A percentile compares a stretch with the other conserved stretches of the same genome.
These are phyloP conservation scores for Platycheirus rosarum DNA, from an alignment of 2,888 invertebrate genomes.

Conservation along the genomic window DNA sequence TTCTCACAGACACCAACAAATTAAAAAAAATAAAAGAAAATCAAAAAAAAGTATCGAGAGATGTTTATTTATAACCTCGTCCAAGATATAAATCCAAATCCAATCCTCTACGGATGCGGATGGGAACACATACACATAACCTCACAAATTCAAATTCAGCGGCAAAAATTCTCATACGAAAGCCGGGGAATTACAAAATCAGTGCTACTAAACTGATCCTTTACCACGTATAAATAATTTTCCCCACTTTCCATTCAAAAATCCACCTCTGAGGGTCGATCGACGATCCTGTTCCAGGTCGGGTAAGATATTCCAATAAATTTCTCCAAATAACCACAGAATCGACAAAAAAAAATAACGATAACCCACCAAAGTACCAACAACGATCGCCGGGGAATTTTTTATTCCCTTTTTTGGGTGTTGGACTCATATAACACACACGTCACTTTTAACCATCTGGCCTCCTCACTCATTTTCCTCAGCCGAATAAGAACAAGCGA, in stretches of 20 bases:
- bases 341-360: conserved; percentile 51
- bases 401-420: conserved; percentile 83
- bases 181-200: conserved; percentile 47
- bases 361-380: conserved; percentile 58
- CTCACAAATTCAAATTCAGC: conserved; percentile 63
- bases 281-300: conserved; percentile 48
- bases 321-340: conserved; percentile 59
- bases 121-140: conserved; percentile 58
- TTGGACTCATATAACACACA: conserved; percentile 82
- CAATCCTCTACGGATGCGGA: conserved; percentile 38
- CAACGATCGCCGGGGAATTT: conserved; percentile 77
- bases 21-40: conserved; percentile 13
- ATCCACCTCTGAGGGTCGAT: conserved; percentile 32
- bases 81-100: conserved; percentile 26
- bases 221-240: conserved; percentile 42
- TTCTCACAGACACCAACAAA: conserved; percentile 42
- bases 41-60: conserved; percentile 42
- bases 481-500: conserved; percentile 41
- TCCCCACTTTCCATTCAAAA: conserved; percentile 19
- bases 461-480: conserved; percentile 48
- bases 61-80: conserved; percentile 68
- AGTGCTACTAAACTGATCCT: conserved; percentile 50
- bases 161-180: conserved; percentile 44
- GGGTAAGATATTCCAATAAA: conserved; percentile 38
- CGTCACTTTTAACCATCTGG: conserved; percentile 67